Percentiles rank a stretch among this genome's conserved stretches.
Conservation (phyloP, 2,888 invertebrate species). For the Ophion ventricosus region DNA sequence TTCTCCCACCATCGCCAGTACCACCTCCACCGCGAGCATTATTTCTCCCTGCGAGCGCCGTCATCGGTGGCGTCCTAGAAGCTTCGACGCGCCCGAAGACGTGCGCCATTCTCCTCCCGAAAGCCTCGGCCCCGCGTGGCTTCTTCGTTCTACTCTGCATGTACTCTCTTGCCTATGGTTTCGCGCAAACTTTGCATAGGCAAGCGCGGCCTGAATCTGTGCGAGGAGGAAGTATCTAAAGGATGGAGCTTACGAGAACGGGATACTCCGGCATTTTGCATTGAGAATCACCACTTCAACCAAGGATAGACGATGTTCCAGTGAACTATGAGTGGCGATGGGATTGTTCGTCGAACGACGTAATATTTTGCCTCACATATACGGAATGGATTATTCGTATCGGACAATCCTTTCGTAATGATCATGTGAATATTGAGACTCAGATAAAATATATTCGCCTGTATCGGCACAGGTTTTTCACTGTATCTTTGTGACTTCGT, state of each 20-base stretch:
- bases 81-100: slow-evolving; percentile 11
- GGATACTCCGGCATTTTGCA: not conserved
- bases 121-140: not conserved
- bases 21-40: slow-evolving; percentile 51
- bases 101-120: slow-evolving; percentile 1
- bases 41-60: slow-evolving; percentile 64
- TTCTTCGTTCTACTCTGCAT: not conserved
- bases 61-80: slow-evolving; percentile 36
- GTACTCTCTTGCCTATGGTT: slow-evolving; percentile 6
- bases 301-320: not conserved
- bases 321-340: not conserved
- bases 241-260: not conserved
- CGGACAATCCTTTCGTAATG: too few relatives aligned
- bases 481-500: too few relatives aligned
- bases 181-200: slow-evolving; percentile 34
- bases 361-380: too few relatives aligned
- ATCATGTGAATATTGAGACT: too few relatives aligned
- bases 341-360: not conserved
- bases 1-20: slow-evolving; percentile 44
- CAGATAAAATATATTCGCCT: too few relatives aligned
- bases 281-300: not conserved
- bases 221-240: not conserved
- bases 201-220: slow-evolving; percentile 19
- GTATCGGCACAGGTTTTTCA: too few relatives aligned
- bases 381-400: too few relatives aligned